A percentile compares a stretch with the other conserved stretches of the same genome.
These are phyloP conservation scores for Betta splendens DNA, from an alignment of 2,797 vertebrate genomes.

Conservation along the genomic window DNA sequence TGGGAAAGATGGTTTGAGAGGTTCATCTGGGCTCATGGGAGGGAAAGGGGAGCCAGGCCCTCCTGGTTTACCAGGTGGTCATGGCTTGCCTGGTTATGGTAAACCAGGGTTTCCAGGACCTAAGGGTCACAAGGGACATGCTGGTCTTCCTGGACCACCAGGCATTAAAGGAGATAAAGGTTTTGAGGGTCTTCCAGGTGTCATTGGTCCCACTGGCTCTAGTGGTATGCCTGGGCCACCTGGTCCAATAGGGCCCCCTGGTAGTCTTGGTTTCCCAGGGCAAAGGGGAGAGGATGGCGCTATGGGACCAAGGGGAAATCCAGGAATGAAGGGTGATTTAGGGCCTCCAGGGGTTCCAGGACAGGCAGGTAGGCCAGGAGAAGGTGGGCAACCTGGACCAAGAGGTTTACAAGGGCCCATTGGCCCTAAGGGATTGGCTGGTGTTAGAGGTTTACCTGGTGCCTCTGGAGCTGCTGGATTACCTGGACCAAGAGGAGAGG, in stretches of 20 bases:
- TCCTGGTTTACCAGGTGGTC: conserved; percentile 88
- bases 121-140: conserved; percentile 90
- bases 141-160: conserved; percentile 84
- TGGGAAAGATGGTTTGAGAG: conserved; percentile 89
- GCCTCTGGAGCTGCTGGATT: conserved; percentile 84
- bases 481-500: conserved; percentile 87
- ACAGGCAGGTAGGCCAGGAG: conserved; percentile 87
- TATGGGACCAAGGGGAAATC: conserved; percentile 83
- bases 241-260: conserved; percentile 88
- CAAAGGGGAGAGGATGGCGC: conserved; percentile 89
- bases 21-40: conserved; percentile 88
- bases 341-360: conserved; percentile 91
- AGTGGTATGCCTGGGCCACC: conserved; percentile 89
- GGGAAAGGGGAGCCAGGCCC: conserved; percentile 91
- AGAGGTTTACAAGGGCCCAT: conserved; percentile 89
- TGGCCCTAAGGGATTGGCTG: conserved; percentile 91
- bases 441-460: conserved; percentile 87
- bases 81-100: conserved; percentile 89
- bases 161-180: conserved; percentile 93
- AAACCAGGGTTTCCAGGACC: conserved; percentile 92
- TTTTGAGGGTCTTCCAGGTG: conserved; percentile 85
- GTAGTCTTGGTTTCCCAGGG: conserved; percentile 89
- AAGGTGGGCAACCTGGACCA: conserved; percentile 86
- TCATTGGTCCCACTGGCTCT: conserved; percentile 86
- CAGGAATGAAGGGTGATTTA: conserved; percentile 87